Percentiles rank a stretch among this genome's conserved stretches.
Conservation (phyloP, 2,797 vertebrate genomes). For the Falco novaeseelandiae region DNA sequence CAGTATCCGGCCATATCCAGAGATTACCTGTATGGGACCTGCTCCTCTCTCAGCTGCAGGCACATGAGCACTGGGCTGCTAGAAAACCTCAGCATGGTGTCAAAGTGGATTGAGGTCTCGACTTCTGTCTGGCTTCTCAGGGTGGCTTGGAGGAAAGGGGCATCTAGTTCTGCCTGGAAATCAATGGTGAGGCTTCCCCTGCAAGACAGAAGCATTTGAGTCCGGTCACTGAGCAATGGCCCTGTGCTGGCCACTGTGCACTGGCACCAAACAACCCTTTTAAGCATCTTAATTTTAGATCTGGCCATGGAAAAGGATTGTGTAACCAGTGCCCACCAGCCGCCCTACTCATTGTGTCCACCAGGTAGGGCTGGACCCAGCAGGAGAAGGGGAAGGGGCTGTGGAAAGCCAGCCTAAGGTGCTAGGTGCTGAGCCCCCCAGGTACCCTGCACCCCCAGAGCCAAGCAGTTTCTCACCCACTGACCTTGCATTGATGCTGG, state of each 20-base stretch:
- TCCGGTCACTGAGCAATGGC: accelerated
- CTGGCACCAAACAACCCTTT: not conserved
- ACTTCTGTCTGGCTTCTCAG: slow-evolving; percentile 52
- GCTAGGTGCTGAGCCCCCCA: accelerated
- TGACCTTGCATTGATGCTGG: slow-evolving; percentile 43
- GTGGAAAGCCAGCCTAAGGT: not conserved
- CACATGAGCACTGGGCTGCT: slow-evolving; percentile 53
- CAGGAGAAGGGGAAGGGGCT: not conserved
- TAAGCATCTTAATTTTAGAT: not conserved
- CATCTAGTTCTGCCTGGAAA: slow-evolving; percentile 64
- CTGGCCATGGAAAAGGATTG: not conserved
- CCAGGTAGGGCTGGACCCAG: not conserved
- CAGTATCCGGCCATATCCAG: not conserved
- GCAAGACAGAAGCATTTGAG: accelerated
- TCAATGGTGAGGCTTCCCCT: slow-evolving; percentile 65
- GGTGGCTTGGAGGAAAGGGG: slow-evolving; percentile 53
- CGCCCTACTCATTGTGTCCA: accelerated
- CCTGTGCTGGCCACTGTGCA: not conserved
- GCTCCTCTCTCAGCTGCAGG: slow-evolving; percentile 63
- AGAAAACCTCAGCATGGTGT: slow-evolving; percentile 47
- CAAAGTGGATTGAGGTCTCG: slow-evolving; percentile 32
- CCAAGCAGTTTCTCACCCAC: not conserved
- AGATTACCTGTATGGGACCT: slow-evolving; percentile 57
- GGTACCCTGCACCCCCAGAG: not conserved
- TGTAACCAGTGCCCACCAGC: not conserved